Conservation (phyloP, 1,140 invertebrate genomes). For the Brachystomella parvula region DNA sequence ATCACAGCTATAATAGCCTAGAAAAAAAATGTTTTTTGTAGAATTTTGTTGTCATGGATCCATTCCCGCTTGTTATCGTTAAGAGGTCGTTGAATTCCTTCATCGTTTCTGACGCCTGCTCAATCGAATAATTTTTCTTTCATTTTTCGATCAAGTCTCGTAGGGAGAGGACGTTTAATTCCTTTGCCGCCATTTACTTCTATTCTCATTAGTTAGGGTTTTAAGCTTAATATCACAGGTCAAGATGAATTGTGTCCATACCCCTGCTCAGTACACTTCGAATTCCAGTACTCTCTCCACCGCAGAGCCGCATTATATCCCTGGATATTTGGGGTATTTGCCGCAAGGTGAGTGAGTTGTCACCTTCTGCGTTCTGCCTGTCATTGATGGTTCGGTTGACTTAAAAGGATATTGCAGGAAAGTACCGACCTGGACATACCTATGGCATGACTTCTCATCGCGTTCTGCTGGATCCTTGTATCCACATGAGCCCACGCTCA, state of each 20-base stretch:
- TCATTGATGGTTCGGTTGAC: too few relatives aligned
- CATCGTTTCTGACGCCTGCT: too few relatives aligned
- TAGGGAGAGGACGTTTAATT: neutral
- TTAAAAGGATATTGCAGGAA: neutral
- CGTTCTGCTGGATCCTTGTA: constrained; percentile 34
- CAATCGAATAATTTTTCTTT: too few relatives aligned
- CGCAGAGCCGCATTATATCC: constrained; percentile 36
- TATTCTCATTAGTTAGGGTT: neutral
- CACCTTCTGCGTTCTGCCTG: too few relatives aligned
- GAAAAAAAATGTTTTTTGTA: too few relatives aligned
- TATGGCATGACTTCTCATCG: constrained; percentile 33
- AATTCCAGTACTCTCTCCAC: constrained; percentile 23
- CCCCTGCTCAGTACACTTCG: constrained; percentile 8
- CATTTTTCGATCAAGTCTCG: neutral
- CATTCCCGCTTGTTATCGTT: too few relatives aligned
- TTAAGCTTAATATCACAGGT: neutral
- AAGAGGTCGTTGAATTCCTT: too few relatives aligned
- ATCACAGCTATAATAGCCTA: too few relatives aligned
- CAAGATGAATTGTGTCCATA: constrained; percentile 17
- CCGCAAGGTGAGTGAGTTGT: constrained; percentile 30
- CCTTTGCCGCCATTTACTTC: neutral
- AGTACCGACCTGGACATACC: constrained; percentile 32
- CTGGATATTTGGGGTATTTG: constrained; percentile 34
- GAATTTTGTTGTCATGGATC: too few relatives aligned
- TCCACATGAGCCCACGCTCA: constrained; percentile 35